Evolutionary conservation across 1,140 invertebrate species (phyloP).

Genomic region (Drosophila tristis): DNA sequence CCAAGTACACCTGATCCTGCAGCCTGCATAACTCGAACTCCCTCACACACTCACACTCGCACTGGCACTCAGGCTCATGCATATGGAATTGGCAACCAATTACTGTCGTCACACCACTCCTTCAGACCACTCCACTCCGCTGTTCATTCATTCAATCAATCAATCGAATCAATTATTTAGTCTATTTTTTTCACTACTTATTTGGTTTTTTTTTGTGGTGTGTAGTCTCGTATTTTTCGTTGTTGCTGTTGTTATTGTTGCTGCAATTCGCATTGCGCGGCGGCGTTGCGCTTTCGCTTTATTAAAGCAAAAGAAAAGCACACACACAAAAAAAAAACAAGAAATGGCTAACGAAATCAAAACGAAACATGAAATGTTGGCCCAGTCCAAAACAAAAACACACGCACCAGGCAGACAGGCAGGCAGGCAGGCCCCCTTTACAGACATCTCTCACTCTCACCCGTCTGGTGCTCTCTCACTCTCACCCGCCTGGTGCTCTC

Average conservation of each 20-base stretch:
- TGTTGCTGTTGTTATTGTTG: too few relatives aligned
- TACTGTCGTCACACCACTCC: constrained; percentile 43
- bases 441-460: neutral
- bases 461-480: neutral
- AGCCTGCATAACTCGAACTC: neutral
- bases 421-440: too few relatives aligned
- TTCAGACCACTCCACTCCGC: neutral
- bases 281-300: constrained; percentile 40
- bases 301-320: constrained; percentile 18
- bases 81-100: constrained; percentile 44
- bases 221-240: too few relatives aligned
- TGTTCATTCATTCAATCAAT: constrained; percentile 32
- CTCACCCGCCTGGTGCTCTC: constrained; percentile 17
- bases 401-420: neutral
- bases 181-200: constrained; percentile 16
- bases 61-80: constrained; percentile 2
- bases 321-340: constrained; percentile 8
- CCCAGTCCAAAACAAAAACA: constrained; percentile 24
- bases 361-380: constrained; percentile 71
- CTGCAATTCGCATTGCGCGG: constrained; percentile 16
- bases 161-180: constrained; percentile 49
- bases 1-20: too few relatives aligned
- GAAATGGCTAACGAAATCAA: constrained; percentile 36
- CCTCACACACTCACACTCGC: neutral
- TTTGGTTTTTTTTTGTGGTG: too few relatives aligned